Evolutionary conservation across 2,113 vertebrate genomes (phyloP).

Genomic region (Arizona elegans): DNA sequence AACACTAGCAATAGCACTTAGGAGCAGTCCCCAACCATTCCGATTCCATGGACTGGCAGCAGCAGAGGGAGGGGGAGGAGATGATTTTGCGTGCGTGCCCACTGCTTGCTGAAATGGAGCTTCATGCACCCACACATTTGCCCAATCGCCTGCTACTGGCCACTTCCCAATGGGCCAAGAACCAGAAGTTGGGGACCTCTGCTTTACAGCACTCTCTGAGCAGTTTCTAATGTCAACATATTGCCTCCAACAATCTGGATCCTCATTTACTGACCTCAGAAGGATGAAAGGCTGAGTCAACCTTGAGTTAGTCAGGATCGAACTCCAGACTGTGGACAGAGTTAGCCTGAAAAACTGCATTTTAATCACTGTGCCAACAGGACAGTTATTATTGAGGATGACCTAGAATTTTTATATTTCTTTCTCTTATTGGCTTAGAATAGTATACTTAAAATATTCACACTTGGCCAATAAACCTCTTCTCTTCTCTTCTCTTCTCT

Average conservation of each 20-base stretch:
- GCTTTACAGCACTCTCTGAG: neutral
- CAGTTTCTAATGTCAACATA: neutral
- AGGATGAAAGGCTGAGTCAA: neutral
- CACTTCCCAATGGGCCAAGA: too few relatives aligned
- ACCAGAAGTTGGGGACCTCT: too few relatives aligned
- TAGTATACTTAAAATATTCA: neutral
- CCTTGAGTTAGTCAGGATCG: neutral
- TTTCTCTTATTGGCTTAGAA: neutral
- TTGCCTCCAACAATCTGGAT: neutral
- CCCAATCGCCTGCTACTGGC: too few relatives aligned
- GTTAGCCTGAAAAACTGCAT: neutral
- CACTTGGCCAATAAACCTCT: too few relatives aligned
- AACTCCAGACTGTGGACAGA: neutral
- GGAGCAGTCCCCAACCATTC: too few relatives aligned
- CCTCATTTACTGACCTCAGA: neutral
- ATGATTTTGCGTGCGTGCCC: too few relatives aligned
- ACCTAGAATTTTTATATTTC: neutral
- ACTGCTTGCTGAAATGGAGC: too few relatives aligned
- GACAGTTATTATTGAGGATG: neutral
- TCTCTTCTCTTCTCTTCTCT: too few relatives aligned
- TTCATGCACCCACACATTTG: too few relatives aligned
- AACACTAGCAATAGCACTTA: neutral
- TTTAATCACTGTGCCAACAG: neutral
- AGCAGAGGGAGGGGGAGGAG: too few relatives aligned
- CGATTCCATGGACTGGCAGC: too few relatives aligned